A percentile compares a stretch with the other conserved stretches of the same genome.
phyloP scores from a whole-genome alignment of 2,888 invertebrate species.

The Troides aeacus region DNA sequence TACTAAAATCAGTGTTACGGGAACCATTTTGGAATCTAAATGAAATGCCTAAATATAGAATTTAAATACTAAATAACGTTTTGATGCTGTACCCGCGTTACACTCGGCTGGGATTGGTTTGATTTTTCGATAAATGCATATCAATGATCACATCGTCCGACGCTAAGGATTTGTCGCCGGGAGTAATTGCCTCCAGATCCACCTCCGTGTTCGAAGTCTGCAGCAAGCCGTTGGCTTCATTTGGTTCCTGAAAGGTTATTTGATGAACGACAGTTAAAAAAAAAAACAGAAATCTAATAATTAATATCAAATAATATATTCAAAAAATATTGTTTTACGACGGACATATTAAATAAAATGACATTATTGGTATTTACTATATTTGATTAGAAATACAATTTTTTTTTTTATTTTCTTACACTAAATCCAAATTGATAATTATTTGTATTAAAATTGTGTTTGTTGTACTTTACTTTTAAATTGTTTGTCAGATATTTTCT shows the following conservation, averaged over 20 bases:
- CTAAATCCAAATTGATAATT: too few relatives aligned
- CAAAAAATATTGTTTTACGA: too few relatives aligned
- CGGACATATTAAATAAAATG: too few relatives aligned
- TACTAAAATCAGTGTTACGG: background rate
- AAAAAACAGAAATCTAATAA: too few relatives aligned
- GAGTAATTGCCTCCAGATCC: conserved; percentile 56
- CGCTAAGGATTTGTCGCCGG: conserved; percentile 70
- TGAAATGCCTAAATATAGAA: background rate
- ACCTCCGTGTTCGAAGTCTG: conserved; percentile 72
- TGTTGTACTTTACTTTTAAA: too few relatives aligned
- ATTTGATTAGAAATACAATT: too few relatives aligned
- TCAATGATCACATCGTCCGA: conserved; percentile 81
- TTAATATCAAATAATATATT: too few relatives aligned
- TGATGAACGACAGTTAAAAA: too few relatives aligned
- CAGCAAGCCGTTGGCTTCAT: conserved; percentile 72
- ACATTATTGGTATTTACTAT: too few relatives aligned
- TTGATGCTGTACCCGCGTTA: background rate
- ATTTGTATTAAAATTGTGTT: too few relatives aligned
- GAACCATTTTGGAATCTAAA: background rate
- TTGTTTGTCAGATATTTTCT: too few relatives aligned
- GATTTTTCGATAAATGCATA: conserved; percentile 69
- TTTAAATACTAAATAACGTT: conserved; percentile 29
- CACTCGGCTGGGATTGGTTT: conserved; percentile 6
- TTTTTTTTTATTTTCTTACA: too few relatives aligned
- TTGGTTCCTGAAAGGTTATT: conserved; percentile 47